These are phyloP conservation scores for Melitaea cinxia DNA, from an alignment of 1,140 invertebrate species.

Conservation along the genomic window DNA sequence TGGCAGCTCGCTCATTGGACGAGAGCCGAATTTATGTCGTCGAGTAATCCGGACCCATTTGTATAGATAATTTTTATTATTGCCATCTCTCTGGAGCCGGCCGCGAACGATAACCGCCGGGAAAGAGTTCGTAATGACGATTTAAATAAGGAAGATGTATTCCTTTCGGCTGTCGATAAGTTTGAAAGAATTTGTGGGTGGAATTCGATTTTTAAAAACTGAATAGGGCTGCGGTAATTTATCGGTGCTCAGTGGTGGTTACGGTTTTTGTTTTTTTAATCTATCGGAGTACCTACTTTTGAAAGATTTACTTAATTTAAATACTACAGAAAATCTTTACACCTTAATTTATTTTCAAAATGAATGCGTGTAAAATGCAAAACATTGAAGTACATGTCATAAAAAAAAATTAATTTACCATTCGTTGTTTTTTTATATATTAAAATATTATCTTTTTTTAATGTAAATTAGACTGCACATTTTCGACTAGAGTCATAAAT, in stretches of 20 bases:
- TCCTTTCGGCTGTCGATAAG: constrained; percentile 71
- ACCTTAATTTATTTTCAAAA: not conserved
- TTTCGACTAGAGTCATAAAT: constrained; percentile 3
- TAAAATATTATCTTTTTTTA: not conserved
- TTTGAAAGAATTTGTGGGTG: constrained; percentile 66
- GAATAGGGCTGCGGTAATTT: constrained; percentile 45
- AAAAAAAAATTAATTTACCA: too few relatives aligned
- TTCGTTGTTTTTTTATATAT: not conserved
- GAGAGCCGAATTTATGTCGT: constrained; percentile 79
- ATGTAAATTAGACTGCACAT: constrained; percentile 1
- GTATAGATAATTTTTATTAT: constrained; percentile 82
- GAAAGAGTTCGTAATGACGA: constrained; percentile 81
- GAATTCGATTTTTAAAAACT: constrained; percentile 59
- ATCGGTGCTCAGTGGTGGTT: not conserved
- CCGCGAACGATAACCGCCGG: constrained; percentile 68
- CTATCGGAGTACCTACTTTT: too few relatives aligned
- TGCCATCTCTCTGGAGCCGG: constrained; percentile 75
- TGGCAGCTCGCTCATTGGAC: constrained; percentile 68
- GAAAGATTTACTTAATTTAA: too few relatives aligned
- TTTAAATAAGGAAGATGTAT: constrained; percentile 81
- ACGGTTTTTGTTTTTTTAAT: too few relatives aligned
- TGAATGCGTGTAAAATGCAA: too few relatives aligned
- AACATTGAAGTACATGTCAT: too few relatives aligned
- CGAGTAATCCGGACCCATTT: constrained; percentile 79
- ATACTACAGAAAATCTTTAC: not conserved